phyloP scores from a whole-genome alignment of 2,113 vertebrate genomes.

The Gila orcuttii region DNA sequence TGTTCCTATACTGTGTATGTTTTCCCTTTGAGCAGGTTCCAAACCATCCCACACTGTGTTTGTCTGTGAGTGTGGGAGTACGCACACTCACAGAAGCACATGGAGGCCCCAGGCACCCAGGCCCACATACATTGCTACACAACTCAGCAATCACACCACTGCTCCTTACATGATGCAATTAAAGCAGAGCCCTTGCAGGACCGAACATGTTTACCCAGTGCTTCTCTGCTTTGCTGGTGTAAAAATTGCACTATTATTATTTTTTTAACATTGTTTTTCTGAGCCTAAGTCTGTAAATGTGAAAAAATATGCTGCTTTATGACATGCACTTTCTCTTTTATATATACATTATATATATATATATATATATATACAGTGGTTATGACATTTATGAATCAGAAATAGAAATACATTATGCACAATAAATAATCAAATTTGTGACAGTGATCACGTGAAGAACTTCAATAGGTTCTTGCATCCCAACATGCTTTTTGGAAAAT shows the following conservation, averaged over 20 bases:
- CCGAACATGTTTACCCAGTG: constrained; percentile 62
- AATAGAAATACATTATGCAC: background rate
- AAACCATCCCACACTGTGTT: constrained; percentile 64
- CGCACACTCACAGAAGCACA: constrained; percentile 47
- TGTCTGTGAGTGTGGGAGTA: constrained; percentile 67
- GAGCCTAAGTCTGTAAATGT: background rate
- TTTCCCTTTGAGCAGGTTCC: constrained; percentile 62
- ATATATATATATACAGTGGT: no score
- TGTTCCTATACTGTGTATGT: background rate
- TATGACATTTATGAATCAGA: background rate
- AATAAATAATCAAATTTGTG: background rate
- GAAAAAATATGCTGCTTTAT: constrained; percentile 7
- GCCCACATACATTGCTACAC: constrained; percentile 59
- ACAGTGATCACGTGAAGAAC: no score
- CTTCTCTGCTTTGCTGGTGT: constrained; percentile 43
- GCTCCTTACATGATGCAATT: constrained; percentile 43
- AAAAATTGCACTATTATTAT: constrained; percentile 35
- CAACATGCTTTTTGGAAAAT: no score
- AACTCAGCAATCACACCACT: constrained; percentile 9
- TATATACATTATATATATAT: no score
- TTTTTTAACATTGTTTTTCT: constrained; percentile 12
- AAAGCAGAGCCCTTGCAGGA: constrained; percentile 34
- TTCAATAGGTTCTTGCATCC: no score
- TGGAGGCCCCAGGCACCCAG: constrained; percentile 46
- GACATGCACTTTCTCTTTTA: background rate